Evolutionary conservation across 2,888 invertebrate species (phyloP).

Genomic region (Steinernema hermaphroditum): DNA sequence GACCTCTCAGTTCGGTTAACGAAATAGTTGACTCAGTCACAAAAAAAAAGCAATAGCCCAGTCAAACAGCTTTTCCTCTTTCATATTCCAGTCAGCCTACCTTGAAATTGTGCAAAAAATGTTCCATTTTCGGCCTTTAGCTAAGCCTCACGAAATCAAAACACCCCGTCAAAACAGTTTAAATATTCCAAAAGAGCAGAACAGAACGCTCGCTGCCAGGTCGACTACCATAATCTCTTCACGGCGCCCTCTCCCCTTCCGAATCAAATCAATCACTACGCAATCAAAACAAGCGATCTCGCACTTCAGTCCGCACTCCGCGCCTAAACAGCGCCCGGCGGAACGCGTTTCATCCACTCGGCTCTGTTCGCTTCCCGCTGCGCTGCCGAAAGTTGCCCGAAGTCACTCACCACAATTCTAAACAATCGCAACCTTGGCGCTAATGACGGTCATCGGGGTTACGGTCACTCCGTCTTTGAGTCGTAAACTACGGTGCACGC

Average conservation of each 20-base stretch:
- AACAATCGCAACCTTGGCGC: slow-evolving; percentile 18
- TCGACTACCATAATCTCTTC: slow-evolving; percentile 8
- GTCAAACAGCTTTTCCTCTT: no score
- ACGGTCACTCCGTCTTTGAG: not conserved
- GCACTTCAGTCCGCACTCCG: not conserved
- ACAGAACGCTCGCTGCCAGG: no score
- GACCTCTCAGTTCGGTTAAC: no score
- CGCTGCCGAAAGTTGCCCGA: not conserved
- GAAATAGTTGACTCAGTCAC: no score
- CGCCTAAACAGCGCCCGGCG: not conserved
- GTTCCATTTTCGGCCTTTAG: no score
- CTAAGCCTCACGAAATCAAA: no score
- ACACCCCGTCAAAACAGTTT: no score
- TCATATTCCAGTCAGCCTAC: no score
- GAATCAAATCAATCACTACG: not conserved
- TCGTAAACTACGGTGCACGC: slow-evolving; percentile 30
- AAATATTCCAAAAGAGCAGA: no score
- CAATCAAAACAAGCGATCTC: slow-evolving; percentile 27
- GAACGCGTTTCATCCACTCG: not conserved
- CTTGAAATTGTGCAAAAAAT: no score
- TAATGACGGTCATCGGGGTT: not conserved
- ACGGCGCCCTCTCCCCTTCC: not conserved
- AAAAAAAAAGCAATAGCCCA: no score
- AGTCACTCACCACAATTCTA: not conserved
- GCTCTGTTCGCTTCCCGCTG: slow-evolving; percentile 12